Percentiles rank a stretch among this genome's conserved stretches.
These are phyloP conservation scores for Eurytoma californica DNA, from an alignment of 2,888 invertebrate species.

Conservation along the genomic window DNA sequence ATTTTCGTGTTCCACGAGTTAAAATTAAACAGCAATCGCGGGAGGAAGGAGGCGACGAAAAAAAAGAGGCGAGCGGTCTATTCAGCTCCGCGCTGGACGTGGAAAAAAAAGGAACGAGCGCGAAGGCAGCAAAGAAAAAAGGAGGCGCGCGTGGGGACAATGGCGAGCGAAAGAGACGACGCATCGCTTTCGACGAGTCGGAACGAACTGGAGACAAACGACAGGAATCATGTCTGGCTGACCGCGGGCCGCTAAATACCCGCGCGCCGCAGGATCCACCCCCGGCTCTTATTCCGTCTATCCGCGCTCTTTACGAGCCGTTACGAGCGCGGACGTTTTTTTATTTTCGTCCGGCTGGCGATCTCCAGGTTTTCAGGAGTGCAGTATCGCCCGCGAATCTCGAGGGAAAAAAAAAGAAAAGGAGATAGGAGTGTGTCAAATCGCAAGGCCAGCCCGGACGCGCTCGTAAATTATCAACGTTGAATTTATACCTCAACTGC, in stretches of 20 bases:
- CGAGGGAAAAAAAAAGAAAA: no score
- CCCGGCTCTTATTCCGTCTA: neutral
- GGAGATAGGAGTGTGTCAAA: no score
- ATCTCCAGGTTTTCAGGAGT: no score
- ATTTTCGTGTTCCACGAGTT: no score
- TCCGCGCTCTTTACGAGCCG: constrained; percentile 4
- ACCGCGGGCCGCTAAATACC: constrained; percentile 58
- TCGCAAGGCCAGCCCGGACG: neutral
- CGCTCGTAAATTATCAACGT: neutral
- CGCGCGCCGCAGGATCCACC: constrained; percentile 9
- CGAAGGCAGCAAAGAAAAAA: constrained; percentile 31
- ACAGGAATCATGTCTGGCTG: constrained; percentile 75
- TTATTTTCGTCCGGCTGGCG: neutral
- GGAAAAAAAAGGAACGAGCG: constrained; percentile 23
- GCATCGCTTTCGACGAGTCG: constrained; percentile 61
- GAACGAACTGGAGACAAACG: constrained; percentile 70
- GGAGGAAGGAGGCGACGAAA: neutral
- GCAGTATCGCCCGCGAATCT: no score
- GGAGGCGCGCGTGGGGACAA: constrained; percentile 43
- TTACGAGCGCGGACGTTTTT: neutral
- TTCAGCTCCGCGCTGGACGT: constrained; percentile 14
- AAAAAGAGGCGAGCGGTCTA: constrained; percentile 31
- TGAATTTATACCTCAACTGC: neutral
- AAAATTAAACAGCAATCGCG: no score
- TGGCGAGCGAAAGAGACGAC: constrained; percentile 40